These are phyloP conservation scores for Orbicella faveolata DNA, from an alignment of 64 coral and sea anemone genomes.

Conservation along the genomic window DNA sequence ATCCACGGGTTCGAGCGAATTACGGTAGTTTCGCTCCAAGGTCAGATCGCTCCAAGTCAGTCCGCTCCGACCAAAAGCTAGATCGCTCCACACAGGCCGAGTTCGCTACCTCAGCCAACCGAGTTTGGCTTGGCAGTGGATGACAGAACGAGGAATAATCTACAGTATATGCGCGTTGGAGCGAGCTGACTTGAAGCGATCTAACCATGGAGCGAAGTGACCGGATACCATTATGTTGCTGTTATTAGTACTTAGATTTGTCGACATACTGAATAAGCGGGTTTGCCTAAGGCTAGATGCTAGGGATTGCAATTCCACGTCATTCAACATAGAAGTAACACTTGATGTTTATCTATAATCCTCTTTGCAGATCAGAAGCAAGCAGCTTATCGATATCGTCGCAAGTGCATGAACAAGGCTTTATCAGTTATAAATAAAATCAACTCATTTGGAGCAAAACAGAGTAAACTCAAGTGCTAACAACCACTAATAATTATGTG, in stretches of 20 bases:
- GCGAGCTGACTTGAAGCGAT: background rate
- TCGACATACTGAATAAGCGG: background rate
- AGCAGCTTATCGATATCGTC: no score
- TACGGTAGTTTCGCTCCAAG: no score
- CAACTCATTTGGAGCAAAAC: no score
- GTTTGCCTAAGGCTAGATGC: background rate
- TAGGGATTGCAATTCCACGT: background rate
- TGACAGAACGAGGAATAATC: background rate
- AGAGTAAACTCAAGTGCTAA: no score
- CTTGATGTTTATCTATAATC: background rate
- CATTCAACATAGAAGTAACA: background rate
- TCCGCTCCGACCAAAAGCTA: background rate
- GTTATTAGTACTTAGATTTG: background rate
- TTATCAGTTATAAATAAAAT: no score
- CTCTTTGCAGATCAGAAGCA: no score
- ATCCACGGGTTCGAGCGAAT: background rate
- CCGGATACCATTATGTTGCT: no score
- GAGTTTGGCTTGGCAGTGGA: background rate
- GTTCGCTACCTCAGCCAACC: background rate
- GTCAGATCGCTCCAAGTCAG: background rate
- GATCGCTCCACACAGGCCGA: background rate
- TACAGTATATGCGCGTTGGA: background rate
- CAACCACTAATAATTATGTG: no score
- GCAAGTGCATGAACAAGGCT: no score
- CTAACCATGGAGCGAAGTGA: background rate